Evolutionary conservation across 2,888 invertebrate species (phyloP), one percentile per base, ranked within the genome.

Genomic region (Sminthurinus aureus): DNA sequence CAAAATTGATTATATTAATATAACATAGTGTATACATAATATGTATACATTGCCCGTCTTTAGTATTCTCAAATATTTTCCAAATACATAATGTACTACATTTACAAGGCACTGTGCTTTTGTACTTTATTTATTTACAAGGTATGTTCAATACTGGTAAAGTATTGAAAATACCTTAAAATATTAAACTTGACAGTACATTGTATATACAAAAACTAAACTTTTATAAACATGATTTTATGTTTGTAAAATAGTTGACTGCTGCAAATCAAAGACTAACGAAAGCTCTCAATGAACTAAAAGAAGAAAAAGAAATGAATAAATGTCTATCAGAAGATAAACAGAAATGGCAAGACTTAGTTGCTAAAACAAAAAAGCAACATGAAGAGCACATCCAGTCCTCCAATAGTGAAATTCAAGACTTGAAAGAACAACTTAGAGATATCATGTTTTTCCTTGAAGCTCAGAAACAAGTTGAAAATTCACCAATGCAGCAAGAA

Each of bases 371-470:
- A 20, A 93, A 94, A 87, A 91, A 92, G 83, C 92, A 91, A 66
- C 89, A 91, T 79, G 89, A 89, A 26, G 89, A 90, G 73, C 89
- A 90, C 66, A 90, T 90, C 81, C 89, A 90, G 67, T 88, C 89
- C n/a, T 92, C 91, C 87, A 89, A 90, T 18, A 71, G 91, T 76
- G 94, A 98, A 93, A 92, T 97, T n/a, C 88, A 91, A 0, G 97
- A 98, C 24, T 92, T 99, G 52, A 94, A 95, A 87, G 98, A 99
- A 89, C 98, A 99, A 92, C 92, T 99, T 12, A 93, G 96, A 64
- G 99, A 99, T 92, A 93, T 99, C 78, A 98, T 98, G 97, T 98
- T 99, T 91, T 98, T 95, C 90, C 93, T 99, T 89, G 96, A 98
- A 88, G 98, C 98, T 0, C 95, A 96, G 90, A 91, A 93, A 75